Evolutionary conservation across 2,113 vertebrate genomes (phyloP).

Genomic region (Ptyas mucosa): DNA sequence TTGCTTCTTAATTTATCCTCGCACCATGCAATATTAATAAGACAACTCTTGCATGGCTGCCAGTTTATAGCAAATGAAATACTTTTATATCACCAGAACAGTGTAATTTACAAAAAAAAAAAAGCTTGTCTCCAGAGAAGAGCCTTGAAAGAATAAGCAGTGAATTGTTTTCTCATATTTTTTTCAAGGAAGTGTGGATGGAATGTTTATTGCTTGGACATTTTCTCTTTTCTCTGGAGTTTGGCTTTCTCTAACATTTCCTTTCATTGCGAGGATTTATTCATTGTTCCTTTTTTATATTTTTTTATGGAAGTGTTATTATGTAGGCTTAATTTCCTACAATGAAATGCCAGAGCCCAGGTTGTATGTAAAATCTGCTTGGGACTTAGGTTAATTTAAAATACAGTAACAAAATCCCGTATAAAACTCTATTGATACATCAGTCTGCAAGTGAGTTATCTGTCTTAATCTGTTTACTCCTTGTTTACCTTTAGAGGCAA

Average conservation of each 20-base stretch:
- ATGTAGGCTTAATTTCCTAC: constrained; percentile 16
- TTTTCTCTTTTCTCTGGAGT: constrained; percentile 1
- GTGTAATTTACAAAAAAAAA: constrained; percentile 48
- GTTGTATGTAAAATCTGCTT: constrained; percentile 15
- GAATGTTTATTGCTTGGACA: constrained; percentile 41
- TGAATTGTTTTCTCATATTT: constrained; percentile 39
- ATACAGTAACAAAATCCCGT: constrained; percentile 1
- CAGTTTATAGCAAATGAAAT: constrained; percentile 8
- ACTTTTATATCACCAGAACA: constrained; percentile 24
- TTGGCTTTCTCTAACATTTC: background rate
- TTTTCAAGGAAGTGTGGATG: background rate
- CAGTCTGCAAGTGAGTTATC: constrained; percentile 25
- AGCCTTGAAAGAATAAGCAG: constrained; percentile 15
- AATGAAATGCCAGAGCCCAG: background rate
- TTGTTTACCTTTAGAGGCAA: background rate
- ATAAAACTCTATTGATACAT: constrained; percentile 15
- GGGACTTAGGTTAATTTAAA: constrained; percentile 6
- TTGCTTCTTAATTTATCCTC: background rate
- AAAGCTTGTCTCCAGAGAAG: background rate
- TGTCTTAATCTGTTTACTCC: background rate
- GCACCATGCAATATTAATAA: constrained; percentile 40
- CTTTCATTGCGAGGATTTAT: constrained; percentile 26
- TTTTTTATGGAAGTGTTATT: constrained; percentile 8
- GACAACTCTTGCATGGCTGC: background rate
- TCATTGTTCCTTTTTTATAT: constrained; percentile 3